These are phyloP conservation scores for Lophius americanus DNA, from an alignment of 2,797 vertebrate species.

Conservation along the genomic window DNA sequence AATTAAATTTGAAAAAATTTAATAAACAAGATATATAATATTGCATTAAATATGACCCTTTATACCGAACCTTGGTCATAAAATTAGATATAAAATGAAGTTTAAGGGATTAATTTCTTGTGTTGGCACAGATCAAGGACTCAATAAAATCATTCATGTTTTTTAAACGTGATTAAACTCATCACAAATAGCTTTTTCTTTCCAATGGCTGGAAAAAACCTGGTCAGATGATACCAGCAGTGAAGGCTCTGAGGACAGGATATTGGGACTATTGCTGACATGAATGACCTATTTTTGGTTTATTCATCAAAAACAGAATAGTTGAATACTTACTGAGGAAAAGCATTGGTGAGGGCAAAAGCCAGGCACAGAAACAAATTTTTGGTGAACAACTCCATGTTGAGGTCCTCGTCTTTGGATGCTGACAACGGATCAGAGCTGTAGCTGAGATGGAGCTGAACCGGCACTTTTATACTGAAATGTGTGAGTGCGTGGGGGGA, in stretches of 20 bases:
- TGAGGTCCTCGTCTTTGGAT: conserved; percentile 37
- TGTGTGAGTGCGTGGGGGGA: conserved; percentile 27
- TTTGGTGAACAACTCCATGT: conserved; percentile 69
- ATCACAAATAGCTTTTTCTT: neutral
- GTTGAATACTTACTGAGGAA: conserved; percentile 74
- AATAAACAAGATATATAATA: too few relatives aligned
- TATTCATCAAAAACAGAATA: neutral
- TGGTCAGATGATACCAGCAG: neutral
- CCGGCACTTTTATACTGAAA: conserved; percentile 61
- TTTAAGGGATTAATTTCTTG: too few relatives aligned
- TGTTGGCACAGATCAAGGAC: too few relatives aligned
- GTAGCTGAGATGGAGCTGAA: conserved; percentile 6
- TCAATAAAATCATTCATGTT: too few relatives aligned
- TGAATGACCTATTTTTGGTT: neutral
- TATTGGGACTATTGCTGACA: neutral
- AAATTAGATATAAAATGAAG: too few relatives aligned
- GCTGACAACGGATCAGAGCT: conserved; percentile 27
- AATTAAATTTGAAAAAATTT: too few relatives aligned
- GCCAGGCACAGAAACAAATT: conserved; percentile 60
- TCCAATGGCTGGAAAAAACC: neutral
- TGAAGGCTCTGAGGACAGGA: neutral
- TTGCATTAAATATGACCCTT: too few relatives aligned
- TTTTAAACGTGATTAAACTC: too few relatives aligned
- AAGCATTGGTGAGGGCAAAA: conserved; percentile 44
- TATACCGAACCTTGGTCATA: too few relatives aligned